These are phyloP conservation scores for Hetaerina americana DNA, from an alignment of 1,140 invertebrate species.

Conservation along the genomic window DNA sequence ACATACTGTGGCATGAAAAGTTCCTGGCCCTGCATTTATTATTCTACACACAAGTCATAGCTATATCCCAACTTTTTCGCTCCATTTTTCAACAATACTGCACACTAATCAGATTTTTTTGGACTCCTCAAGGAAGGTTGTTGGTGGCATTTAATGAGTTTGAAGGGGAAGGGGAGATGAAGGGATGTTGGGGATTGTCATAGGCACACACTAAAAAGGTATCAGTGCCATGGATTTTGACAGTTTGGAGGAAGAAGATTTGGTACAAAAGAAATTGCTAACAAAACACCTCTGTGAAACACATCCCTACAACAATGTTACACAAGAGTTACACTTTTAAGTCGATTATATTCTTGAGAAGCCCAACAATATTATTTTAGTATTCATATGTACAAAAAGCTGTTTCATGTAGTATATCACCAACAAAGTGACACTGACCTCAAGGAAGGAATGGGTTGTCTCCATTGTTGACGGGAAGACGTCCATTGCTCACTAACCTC, in stretches of 20 bases:
- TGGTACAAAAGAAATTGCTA: not conserved
- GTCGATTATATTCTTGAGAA: slow-evolving; percentile 10
- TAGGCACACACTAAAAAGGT: not conserved
- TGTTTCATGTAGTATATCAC: slow-evolving; percentile 7
- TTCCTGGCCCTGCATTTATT: not conserved
- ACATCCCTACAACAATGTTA: not conserved
- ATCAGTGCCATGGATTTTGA: not conserved
- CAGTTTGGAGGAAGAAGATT: not conserved
- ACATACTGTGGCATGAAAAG: not conserved
- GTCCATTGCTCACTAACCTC: not conserved
- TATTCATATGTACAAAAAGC: slow-evolving; percentile 14
- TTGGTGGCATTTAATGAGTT: not conserved
- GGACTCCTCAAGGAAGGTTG: slow-evolving; percentile 12
- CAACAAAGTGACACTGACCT: not conserved
- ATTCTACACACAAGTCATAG: not conserved
- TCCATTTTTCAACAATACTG: slow-evolving; percentile 14
- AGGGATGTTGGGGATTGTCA: not conserved
- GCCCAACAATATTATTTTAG: slow-evolving; percentile 12
- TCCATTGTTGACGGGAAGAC: slow-evolving; percentile 3
- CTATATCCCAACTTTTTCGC: not conserved
- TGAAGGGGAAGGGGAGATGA: not conserved
- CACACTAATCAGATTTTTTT: slow-evolving; percentile 7
- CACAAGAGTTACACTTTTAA: not conserved
- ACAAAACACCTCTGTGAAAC: not conserved
- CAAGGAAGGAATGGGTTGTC: not conserved